Conservation (phyloP, 2,888 invertebrate species). For the Corbicula japonica region DNA sequence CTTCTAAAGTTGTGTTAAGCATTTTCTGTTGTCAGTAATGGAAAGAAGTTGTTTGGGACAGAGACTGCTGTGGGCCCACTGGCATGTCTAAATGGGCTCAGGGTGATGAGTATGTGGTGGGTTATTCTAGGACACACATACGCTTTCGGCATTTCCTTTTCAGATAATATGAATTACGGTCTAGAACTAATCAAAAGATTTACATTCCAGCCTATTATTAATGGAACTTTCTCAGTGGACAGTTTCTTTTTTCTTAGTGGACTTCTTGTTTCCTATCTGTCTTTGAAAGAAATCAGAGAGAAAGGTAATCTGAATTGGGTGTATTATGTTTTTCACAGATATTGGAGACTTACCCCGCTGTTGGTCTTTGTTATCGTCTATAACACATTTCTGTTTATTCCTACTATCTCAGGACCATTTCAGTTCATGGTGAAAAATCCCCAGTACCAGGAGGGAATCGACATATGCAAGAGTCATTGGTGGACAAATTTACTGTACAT, state of each 20-base stretch:
- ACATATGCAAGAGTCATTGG: conserved; percentile 76
- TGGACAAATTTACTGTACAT: conserved; percentile 81
- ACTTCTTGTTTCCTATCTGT: conserved; percentile 54
- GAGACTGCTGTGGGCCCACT: conserved; percentile 82
- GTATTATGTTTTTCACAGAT: conserved; percentile 65
- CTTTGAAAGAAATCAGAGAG: conserved; percentile 43
- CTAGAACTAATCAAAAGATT: conserved; percentile 46
- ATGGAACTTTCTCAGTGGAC: conserved; percentile 81
- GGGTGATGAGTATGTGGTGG: conserved; percentile 86
- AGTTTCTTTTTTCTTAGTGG: conserved; percentile 80
- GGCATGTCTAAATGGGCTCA: conserved; percentile 91
- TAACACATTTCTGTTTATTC: conserved; percentile 40
- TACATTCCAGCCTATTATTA: conserved; percentile 76
- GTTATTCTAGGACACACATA: conserved; percentile 81
- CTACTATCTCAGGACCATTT: conserved; percentile 61
- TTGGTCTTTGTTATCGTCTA: conserved; percentile 61
- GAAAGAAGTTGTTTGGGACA: conserved; percentile 64
- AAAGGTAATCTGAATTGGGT: conserved; percentile 54
- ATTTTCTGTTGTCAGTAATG: conserved; percentile 68
- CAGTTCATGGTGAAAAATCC: conserved; percentile 36
- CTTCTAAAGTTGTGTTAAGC: conserved; percentile 21
- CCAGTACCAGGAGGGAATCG: background rate
- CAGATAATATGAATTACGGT: too few species aligned
- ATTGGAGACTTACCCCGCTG: conserved; percentile 70
- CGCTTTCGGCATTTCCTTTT: conserved; percentile 33